These are phyloP conservation scores for Phataginus tricuspis DNA, from an alignment of 2,797 vertebrate species.

Conservation along the genomic window DNA sequence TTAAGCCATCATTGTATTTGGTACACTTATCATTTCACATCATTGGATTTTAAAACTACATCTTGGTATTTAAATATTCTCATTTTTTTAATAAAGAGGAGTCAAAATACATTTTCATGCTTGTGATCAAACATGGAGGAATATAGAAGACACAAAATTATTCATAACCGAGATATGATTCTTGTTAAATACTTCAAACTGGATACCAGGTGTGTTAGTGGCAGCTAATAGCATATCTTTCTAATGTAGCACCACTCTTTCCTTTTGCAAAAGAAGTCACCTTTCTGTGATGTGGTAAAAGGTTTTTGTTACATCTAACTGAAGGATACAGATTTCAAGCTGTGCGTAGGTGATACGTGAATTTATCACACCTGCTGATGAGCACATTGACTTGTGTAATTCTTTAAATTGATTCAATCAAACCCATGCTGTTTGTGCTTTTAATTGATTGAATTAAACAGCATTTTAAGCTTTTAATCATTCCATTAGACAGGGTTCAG, in stretches of 20 bases:
- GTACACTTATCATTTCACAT: background rate
- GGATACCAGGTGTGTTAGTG: slow-evolving; percentile 42
- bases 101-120: slow-evolving; percentile 46
- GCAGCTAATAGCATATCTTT: slow-evolving; percentile 76
- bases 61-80: background rate
- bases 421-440: slow-evolving; percentile 85
- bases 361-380: slow-evolving; percentile 85
- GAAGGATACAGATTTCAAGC: slow-evolving; percentile 84
- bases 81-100: background rate
- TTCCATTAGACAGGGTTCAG: slow-evolving; percentile 69
- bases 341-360: slow-evolving; percentile 84
- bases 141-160: slow-evolving; percentile 64
- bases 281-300: slow-evolving; percentile 73
- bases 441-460: slow-evolving; percentile 88
- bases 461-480: slow-evolving; percentile 84
- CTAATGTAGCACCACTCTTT: slow-evolving; percentile 47
- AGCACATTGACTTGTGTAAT: slow-evolving; percentile 80
- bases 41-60: background rate
- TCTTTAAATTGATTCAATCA: slow-evolving; percentile 87
- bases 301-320: slow-evolving; percentile 81
- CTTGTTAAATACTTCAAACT: slow-evolving; percentile 79
- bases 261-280: slow-evolving; percentile 64
- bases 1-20: background rate
- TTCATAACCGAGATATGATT: slow-evolving; percentile 73
- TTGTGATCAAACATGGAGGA: slow-evolving; percentile 24